Conservation (phyloP, 2,888 invertebrate species). For the Sarcophaga caerulescens region DNA sequence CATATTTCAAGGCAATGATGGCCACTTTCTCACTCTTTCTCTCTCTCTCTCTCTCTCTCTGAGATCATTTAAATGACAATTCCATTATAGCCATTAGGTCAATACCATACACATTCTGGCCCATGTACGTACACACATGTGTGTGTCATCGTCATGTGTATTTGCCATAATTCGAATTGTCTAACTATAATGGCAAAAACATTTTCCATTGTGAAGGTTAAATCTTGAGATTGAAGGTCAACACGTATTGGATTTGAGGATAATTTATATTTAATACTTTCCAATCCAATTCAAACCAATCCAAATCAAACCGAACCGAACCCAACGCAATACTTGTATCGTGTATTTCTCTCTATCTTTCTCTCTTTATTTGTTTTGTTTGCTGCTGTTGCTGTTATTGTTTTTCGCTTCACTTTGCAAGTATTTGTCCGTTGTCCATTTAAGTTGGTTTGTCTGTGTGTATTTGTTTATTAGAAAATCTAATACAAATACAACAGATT, state of each 20-base stretch:
- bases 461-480: too few species aligned
- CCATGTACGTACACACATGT: background rate
- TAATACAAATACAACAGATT: too few species aligned
- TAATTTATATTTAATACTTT: slow-evolving; percentile 53
- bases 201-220: slow-evolving; percentile 13
- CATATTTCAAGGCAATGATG: too few species aligned
- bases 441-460: too few species aligned
- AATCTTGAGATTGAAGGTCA: slow-evolving; percentile 28
- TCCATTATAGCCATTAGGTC: slow-evolving; percentile 71
- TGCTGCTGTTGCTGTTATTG: too few species aligned
- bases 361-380: too few species aligned
- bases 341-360: too few species aligned
- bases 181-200: background rate
- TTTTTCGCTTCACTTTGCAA: too few species aligned
- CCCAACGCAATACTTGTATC: too few species aligned
- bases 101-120: background rate
- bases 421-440: too few species aligned
- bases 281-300: background rate
- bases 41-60: background rate
- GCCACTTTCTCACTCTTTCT: too few species aligned
- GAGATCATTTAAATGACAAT: background rate
- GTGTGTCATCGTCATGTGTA: background rate
- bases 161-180: background rate
- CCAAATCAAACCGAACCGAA: too few species aligned
- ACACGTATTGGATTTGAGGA: slow-evolving; percentile 35